Base-by-base conservation (phyloP, 2,888 invertebrate species). In the Petrolisthes cinctipes region DNA sequence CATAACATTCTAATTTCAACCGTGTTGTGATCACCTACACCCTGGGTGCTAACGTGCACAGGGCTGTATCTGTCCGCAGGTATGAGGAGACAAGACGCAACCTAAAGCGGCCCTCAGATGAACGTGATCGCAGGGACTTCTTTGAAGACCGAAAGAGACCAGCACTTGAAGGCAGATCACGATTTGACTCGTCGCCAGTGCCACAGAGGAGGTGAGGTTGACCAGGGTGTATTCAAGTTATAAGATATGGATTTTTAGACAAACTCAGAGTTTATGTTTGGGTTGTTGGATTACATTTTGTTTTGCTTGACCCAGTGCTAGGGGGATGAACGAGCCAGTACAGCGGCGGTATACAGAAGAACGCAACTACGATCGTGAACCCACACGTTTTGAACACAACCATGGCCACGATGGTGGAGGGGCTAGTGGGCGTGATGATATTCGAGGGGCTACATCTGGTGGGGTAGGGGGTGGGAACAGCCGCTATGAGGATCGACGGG, bases 81-180 rank as follows among this genome's bases (percentile, higher is more conserved):
- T 89, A 86, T 56, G 87, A 87, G 75, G 89, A 89, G 56, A 80
- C 85, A 5, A 76, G 85, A 11, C 73, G 89, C 17, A 82, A 79
- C 71, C 54, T 89, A 53, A 89, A 89, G 83, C 87, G 89, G 4
- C 89, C 89, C 4, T 85, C 89, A 5, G 89, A 89, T 6, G 89
- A 89, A 23, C 71, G 87, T 7, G 89, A 86, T 17, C 37, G 85
- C 5, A 80, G 56, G 83, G 87, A 79, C 83, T 87, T 87, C 86
- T 87, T 87, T 76, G 87, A 87, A 3, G 89, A 89, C 56, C 85
- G 89, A 61, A 89, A 89, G 53, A 75, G 89, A 5, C 85, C 87
- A 17, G 86, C 89, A 9, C 82, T 83, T 23, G 89, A 89, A 23
- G 76, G 53, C 73, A 51, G 89, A 71, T 71, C 71, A 5, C 89